Percentiles rank a stretch among this genome's conserved stretches.
Conservation (phyloP, 2,797 vertebrate genomes). For the Botia almorhae region DNA sequence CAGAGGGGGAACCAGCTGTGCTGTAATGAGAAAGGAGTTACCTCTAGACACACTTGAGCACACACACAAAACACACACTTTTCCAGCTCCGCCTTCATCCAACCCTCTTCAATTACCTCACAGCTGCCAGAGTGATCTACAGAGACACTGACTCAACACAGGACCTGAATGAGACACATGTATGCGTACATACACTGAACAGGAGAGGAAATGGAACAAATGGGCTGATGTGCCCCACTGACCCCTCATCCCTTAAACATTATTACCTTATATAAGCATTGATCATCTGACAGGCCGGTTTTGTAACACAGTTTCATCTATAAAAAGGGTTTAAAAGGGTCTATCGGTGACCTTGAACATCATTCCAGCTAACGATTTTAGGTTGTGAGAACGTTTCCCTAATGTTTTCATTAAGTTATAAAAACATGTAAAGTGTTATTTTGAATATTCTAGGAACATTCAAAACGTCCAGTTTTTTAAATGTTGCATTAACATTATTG, state of each 20-base stretch:
- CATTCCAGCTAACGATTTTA: too few relatives aligned
- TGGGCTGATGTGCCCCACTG: slow-evolving; percentile 6
- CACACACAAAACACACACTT: slow-evolving; percentile 36
- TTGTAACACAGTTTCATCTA: background rate
- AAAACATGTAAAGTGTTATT: too few relatives aligned
- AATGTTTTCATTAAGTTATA: too few relatives aligned
- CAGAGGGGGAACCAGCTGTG: slow-evolving; percentile 51
- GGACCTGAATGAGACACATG: background rate
- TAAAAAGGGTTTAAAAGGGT: too few relatives aligned
- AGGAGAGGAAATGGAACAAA: background rate
- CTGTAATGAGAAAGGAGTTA: slow-evolving; percentile 53
- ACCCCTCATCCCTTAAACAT: background rate
- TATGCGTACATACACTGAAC: slow-evolving; percentile 1
- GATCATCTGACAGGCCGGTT: background rate
- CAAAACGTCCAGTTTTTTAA: too few relatives aligned
- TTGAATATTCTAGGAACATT: too few relatives aligned
- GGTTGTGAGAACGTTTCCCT: too few relatives aligned
- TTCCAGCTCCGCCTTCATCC: slow-evolving; percentile 35
- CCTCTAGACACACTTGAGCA: background rate
- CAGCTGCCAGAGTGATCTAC: slow-evolving; percentile 40
- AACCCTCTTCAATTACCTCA: slow-evolving; percentile 46
- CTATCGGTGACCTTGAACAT: too few relatives aligned
- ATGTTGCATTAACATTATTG: too few relatives aligned
- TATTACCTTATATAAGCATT: slow-evolving; percentile 1
- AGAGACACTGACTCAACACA: slow-evolving; percentile 25